A percentile compares a stretch with the other conserved stretches of the same genome.
phyloP scores from a whole-genome alignment of 1,140 invertebrate genomes.

The Steinernema khuongi region DNA sequence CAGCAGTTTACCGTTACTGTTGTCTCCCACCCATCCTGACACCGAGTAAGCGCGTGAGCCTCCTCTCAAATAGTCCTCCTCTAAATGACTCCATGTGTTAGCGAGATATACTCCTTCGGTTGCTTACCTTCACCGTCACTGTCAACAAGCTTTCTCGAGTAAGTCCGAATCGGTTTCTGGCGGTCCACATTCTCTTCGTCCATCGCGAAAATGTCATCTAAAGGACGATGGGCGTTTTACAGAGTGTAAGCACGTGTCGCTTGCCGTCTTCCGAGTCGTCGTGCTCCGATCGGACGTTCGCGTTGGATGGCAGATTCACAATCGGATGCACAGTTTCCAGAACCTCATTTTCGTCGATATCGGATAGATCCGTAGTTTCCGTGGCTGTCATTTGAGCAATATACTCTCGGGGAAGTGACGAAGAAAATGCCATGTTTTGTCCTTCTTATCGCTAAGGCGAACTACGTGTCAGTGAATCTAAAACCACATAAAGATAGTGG shows the following conservation, averaged over 20 bases:
- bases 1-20: not conserved
- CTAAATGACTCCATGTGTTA: not conserved
- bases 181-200: constrained; percentile 2
- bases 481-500: too few species aligned
- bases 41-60: not conserved
- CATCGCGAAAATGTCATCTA: not conserved
- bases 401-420: not conserved
- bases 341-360: not conserved
- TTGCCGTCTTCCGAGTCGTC: constrained; percentile 2
- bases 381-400: not conserved
- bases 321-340: not conserved
- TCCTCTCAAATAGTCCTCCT: not conserved
- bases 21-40: not conserved
- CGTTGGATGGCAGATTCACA: not conserved
- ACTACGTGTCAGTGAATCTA: too few species aligned
- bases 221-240: not conserved
- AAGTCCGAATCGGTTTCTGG: not conserved
- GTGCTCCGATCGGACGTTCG: not conserved
- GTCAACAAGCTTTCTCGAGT: not conserved
- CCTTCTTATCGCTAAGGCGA: too few species aligned
- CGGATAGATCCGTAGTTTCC: not conserved
- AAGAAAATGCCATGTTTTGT: not conserved
- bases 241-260: not conserved
- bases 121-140: not conserved
- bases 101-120: not conserved